A percentile compares a stretch with the other conserved stretches of the same genome.
These are phyloP conservation scores for Patella ulyssiponensis DNA, from an alignment of 2,888 invertebrate genomes.

Conservation along the genomic window DNA sequence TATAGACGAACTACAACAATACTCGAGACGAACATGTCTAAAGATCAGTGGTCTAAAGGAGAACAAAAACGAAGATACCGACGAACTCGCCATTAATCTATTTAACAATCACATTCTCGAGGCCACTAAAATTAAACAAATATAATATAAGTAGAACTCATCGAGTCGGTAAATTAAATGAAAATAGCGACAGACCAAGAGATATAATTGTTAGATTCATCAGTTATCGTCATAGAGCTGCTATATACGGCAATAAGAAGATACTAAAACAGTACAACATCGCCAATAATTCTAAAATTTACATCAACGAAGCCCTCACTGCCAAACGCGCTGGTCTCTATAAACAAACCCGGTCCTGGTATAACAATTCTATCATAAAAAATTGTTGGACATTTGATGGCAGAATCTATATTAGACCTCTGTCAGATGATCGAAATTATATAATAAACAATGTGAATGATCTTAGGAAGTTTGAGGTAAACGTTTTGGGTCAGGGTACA, in stretches of 20 bases:
- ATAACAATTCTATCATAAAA: not conserved
- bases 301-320: not conserved
- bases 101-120: too few relatives aligned
- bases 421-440: not conserved
- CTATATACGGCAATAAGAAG: not conserved
- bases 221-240: not conserved
- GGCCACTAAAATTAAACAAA: not conserved
- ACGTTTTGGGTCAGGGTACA: too few relatives aligned
- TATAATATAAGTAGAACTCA: not conserved
- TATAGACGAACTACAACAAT: too few relatives aligned
- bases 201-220: slow-evolving; percentile 12
- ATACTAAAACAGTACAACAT: not conserved
- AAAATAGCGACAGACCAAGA: not conserved
- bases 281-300: not conserved
- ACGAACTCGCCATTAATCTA: too few relatives aligned
- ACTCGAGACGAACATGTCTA: too few relatives aligned
- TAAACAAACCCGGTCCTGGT: not conserved
- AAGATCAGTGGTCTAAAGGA: too few relatives aligned
- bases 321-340: not conserved
- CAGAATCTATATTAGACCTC: not conserved
- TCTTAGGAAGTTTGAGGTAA: too few relatives aligned
- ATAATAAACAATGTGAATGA: too few relatives aligned
- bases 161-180: not conserved
- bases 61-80: too few relatives aligned
- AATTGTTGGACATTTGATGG: not conserved